phyloP scores from a whole-genome alignment of 2,113 vertebrate genomes.

The Sula dactylatra region DNA sequence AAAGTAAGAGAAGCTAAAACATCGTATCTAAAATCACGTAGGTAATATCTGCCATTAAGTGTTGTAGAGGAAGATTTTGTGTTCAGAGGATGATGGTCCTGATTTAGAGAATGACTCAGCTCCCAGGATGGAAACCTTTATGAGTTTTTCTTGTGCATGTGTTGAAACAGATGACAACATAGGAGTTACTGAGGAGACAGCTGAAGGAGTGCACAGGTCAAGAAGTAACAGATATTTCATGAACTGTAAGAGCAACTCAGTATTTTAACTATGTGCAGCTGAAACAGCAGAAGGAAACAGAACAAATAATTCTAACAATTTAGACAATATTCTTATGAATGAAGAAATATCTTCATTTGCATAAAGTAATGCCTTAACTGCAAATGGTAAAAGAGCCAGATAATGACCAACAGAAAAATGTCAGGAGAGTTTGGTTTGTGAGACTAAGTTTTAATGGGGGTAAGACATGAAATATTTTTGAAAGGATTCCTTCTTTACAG shows the following conservation, averaged over 20 bases:
- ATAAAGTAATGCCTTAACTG: background rate
- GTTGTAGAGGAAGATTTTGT: background rate
- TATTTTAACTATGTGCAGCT: background rate
- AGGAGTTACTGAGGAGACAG: background rate
- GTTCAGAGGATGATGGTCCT: background rate
- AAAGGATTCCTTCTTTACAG: background rate
- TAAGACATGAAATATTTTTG: background rate
- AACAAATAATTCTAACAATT: background rate
- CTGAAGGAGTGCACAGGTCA: background rate
- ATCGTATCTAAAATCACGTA: background rate
- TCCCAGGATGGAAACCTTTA: background rate
- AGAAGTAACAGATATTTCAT: background rate
- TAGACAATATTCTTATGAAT: background rate
- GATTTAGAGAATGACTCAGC: slow-evolving; percentile 41
- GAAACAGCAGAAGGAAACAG: background rate
- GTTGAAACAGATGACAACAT: slow-evolving; percentile 2
- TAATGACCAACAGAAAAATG: background rate
- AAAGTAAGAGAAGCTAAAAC: background rate
- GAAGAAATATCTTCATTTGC: background rate
- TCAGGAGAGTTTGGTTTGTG: background rate
- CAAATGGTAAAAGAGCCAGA: background rate
- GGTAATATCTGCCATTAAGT: background rate
- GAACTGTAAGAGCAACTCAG: background rate
- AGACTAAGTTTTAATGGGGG: background rate
- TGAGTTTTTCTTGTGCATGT: background rate